Conservation (phyloP, 2,113 vertebrate genomes). For the Gila orcuttii region DNA sequence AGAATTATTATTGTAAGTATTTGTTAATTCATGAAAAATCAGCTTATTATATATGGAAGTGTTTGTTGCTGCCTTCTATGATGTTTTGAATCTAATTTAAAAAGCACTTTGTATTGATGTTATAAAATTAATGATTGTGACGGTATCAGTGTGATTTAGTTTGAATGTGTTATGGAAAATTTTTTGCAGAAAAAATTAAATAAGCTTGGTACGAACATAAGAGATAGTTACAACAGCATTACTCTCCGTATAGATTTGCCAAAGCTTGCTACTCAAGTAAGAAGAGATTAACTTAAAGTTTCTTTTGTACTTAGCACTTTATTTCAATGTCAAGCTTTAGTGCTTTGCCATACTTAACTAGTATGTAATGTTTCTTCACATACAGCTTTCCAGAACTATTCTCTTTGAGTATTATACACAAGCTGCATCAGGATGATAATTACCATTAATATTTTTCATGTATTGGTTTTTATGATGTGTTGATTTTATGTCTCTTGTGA, state of each 20-base stretch:
- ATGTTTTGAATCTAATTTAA: constrained; percentile 62
- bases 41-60: not conserved
- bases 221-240: constrained; percentile 67
- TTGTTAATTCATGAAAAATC: constrained; percentile 3
- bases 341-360: constrained; percentile 69
- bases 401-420: constrained; percentile 58
- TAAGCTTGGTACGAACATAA: constrained; percentile 72
- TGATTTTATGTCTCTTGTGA: constrained; percentile 10
- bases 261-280: constrained; percentile 70
- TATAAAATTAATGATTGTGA: constrained; percentile 24
- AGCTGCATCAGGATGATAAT: constrained; percentile 59
- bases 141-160: constrained; percentile 33
- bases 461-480: not conserved
- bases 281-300: constrained; percentile 64
- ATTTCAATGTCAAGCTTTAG: constrained; percentile 70
- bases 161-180: constrained; percentile 16
- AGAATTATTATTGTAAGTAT: constrained; percentile 33
- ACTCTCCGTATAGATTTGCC: constrained; percentile 60
- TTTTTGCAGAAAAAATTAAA: constrained; percentile 49
- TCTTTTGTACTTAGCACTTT: constrained; percentile 80
- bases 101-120: constrained; percentile 75
- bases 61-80: constrained; percentile 38
- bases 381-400: constrained; percentile 57
- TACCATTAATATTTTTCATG: constrained; percentile 35
- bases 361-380: constrained; percentile 49